Conservation (phyloP, 1,140 invertebrate species). For the Subanguina moxae region DNA sequence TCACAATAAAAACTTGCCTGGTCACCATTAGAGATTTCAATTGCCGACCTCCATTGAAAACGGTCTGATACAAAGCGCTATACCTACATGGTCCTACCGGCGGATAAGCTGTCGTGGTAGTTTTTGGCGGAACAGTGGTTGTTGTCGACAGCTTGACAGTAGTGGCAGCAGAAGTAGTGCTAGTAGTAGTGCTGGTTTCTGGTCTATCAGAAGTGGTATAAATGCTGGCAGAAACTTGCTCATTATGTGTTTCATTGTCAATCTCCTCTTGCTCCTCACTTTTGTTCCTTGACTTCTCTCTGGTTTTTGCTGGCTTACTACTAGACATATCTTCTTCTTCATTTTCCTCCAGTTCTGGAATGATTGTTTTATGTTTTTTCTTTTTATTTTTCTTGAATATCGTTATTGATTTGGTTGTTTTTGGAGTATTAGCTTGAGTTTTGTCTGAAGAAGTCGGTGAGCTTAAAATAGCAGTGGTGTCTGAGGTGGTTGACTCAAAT, state of each 20-base stretch:
- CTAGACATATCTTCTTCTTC: conserved; percentile 3
- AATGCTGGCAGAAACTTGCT: not conserved
- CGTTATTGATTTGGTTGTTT: not conserved
- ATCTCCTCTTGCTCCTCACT: not conserved
- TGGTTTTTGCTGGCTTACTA: not conserved
- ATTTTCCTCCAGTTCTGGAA: not conserved
- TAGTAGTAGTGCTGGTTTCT: not conserved
- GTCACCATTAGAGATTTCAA: conserved; percentile 47
- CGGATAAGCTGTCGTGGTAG: conserved; percentile 34
- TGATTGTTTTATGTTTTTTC: not conserved
- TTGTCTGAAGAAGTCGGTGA: too few species aligned
- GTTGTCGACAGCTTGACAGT: not conserved
- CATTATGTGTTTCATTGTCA: not conserved
- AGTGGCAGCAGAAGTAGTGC: conserved; percentile 16
- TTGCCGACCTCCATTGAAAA: conserved; percentile 47
- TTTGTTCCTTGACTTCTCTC: not conserved
- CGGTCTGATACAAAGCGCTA: conserved; percentile 52
- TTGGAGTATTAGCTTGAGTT: too few species aligned
- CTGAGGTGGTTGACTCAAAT: not conserved
- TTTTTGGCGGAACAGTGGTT: too few species aligned
- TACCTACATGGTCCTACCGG: conserved; percentile 50
- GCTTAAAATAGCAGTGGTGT: not conserved
- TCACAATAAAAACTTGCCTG: conserved; percentile 37
- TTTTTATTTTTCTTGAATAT: not conserved
- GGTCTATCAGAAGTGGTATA: not conserved